Evolutionary conservation across 64 coral and sea anemone genomes (phyloP).

Genomic region (Stichodactyla mertensii): DNA sequence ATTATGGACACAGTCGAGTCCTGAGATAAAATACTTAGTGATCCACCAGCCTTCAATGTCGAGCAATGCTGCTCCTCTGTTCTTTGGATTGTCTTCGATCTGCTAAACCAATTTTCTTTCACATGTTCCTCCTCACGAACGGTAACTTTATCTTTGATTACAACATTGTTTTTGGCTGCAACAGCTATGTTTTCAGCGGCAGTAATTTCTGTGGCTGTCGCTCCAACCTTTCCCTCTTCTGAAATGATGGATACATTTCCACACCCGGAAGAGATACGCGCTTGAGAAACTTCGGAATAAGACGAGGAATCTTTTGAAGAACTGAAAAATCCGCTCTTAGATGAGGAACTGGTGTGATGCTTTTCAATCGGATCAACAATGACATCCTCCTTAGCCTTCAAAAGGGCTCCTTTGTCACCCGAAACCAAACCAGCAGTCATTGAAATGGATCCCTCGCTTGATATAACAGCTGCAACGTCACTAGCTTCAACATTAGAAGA

Average conservation of each 20-base stretch:
- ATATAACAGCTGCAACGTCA: constrained; percentile 20
- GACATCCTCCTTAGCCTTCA: constrained; percentile 33
- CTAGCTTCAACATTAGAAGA: constrained; percentile 41
- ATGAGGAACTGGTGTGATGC: not conserved
- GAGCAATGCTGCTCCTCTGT: constrained; percentile 33
- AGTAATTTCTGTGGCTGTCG: constrained; percentile 29
- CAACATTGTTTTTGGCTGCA: constrained; percentile 40
- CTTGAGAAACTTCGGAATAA: constrained; percentile 20
- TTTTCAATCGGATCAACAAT: constrained; percentile 28
- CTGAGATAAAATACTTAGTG: constrained; percentile 16
- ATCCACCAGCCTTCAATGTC: constrained; percentile 26
- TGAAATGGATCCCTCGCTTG: constrained; percentile 28
- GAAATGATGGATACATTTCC: constrained; percentile 15
- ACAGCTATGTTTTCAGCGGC: constrained; percentile 26
- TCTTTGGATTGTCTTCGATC: constrained; percentile 19
- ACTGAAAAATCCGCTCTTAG: constrained; percentile 27
- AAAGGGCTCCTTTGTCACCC: constrained; percentile 22
- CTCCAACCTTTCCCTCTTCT: constrained; percentile 20
- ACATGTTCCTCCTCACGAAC: constrained; percentile 37
- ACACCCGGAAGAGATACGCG: constrained; percentile 12
- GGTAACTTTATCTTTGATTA: constrained; percentile 44
- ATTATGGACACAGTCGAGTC: constrained; percentile 29
- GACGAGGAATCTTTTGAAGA: constrained; percentile 14
- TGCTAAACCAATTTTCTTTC: constrained; percentile 35
- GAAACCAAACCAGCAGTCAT: constrained; percentile 31